phyloP scores from a whole-genome alignment of 2,113 vertebrate genomes.

The Oxygymnocypris stewartii region DNA sequence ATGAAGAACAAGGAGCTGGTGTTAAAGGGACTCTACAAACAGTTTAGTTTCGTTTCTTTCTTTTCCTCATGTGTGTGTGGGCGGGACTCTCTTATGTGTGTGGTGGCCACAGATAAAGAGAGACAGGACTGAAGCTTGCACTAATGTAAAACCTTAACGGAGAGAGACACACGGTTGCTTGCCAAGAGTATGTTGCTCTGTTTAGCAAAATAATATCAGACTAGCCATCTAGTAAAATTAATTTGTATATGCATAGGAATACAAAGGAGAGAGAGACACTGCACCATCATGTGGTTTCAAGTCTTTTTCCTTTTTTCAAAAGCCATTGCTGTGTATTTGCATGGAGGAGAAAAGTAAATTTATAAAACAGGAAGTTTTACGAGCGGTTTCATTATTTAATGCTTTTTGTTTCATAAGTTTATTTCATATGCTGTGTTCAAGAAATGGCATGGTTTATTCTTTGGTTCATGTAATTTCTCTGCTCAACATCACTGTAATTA shows the following conservation, averaged over 20 bases:
- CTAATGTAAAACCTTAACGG: background rate
- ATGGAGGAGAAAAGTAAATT: background rate
- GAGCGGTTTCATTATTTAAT: background rate
- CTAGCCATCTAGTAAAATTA: background rate
- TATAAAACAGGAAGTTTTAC: background rate
- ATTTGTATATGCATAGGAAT: background rate
- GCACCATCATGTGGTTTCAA: background rate
- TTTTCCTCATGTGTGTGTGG: background rate
- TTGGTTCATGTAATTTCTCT: background rate
- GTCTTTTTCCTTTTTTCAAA: background rate
- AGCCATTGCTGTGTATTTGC: background rate
- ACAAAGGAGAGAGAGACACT: background rate
- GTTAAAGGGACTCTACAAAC: background rate
- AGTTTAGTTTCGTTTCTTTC: constrained; percentile 41
- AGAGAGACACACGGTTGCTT: background rate
- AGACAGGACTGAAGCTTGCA: background rate
- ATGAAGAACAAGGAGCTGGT: background rate
- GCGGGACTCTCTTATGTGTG: background rate
- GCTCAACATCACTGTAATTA: too few relatives aligned
- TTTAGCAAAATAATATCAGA: background rate
- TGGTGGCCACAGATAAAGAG: background rate
- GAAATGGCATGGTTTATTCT: background rate
- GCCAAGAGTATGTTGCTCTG: too few relatives aligned
- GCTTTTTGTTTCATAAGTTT: background rate
- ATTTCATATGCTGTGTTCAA: background rate